Percentiles rank a stretch among this genome's conserved stretches.
Evolutionary conservation across 2,113 vertebrate species (phyloP).

Genomic region (Anhinga anhinga): DNA sequence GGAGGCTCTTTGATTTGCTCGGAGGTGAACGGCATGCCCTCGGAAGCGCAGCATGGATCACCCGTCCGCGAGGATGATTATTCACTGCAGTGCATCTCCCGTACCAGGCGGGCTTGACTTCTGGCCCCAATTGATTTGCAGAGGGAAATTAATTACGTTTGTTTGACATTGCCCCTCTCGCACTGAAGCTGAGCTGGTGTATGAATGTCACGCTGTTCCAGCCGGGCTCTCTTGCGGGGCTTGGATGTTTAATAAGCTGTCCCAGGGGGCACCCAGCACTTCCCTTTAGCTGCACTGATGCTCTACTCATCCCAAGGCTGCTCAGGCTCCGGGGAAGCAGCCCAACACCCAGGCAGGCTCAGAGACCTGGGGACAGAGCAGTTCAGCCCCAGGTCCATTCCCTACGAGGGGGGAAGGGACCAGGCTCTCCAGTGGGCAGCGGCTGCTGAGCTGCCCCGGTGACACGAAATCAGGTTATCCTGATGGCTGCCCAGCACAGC

Average conservation of each 20-base stretch:
- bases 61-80: not conserved
- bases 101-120: not conserved
- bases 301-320: rapidly evolving
- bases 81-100: not conserved
- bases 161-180: slow-evolving; percentile 1
- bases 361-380: not conserved
- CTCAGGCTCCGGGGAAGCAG: rapidly evolving
- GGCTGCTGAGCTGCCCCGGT: not conserved
- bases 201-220: not conserved
- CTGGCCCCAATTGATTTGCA: slow-evolving; percentile 27
- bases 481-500: not conserved
- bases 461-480: not conserved
- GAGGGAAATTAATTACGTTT: slow-evolving; percentile 27
- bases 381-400: not conserved
- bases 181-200: not conserved
- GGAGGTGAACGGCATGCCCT: not conserved
- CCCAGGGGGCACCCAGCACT: not conserved
- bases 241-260: not conserved
- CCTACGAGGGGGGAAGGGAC: not conserved
- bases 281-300: not conserved
- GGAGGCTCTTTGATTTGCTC: not conserved
- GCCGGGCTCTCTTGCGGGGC: not conserved
- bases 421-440: rapidly evolving
- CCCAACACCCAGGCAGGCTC: not conserved
- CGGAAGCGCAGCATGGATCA: rapidly evolving